Evolutionary conservation across 1,140 invertebrate genomes (phyloP), one percentile per base, ranked within the genome.

Genomic region (Dendroctonus valens): DNA sequence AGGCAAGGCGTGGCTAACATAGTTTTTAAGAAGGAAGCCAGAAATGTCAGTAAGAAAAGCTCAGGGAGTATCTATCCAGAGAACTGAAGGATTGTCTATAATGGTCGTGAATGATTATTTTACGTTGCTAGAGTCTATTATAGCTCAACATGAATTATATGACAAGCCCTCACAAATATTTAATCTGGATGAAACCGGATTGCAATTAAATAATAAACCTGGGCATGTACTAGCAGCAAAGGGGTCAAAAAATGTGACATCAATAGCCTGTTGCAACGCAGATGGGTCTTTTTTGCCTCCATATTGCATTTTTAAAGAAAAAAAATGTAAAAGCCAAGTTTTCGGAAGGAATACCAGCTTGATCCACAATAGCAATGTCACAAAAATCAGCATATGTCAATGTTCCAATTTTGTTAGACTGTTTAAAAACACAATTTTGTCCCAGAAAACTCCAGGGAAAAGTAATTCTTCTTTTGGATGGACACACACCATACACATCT

Each of bases 331-430:
- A 75, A 60, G 46, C 67, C n/a, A 74, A 81, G 69, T 77, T 75
- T 62, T 50, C 68, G 68, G 74, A 79, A 50, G 70, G 70, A 7
- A 57, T 79, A 41, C 78, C 75, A 44, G 55, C 67, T 42, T 74
- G 75, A 8, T 75, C 73, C n/a, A 41, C 68, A 42, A 70, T 75
- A 7, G 74, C 68, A 38, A 76, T 79, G 74, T 73, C 71, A 46
- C 66, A 77, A 71, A 77, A 78, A 61, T 79, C 78, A 5, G 63
- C 72, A 0, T 78, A 77, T 55, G 67, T 80, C n/a, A 80, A 71
- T 53, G 37, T 72, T 11, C 71, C 76, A 15, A 49, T 81, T 42
- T 80, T 81, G 68, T 50, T 72, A 12, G 63, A 74, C 52, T 79
- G 78, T 74, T 55, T 78, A 41, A 70, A 74, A 68, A 57, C 70